These are phyloP conservation scores for Empis livida DNA, from an alignment of 2,888 invertebrate species.

Conservation along the genomic window DNA sequence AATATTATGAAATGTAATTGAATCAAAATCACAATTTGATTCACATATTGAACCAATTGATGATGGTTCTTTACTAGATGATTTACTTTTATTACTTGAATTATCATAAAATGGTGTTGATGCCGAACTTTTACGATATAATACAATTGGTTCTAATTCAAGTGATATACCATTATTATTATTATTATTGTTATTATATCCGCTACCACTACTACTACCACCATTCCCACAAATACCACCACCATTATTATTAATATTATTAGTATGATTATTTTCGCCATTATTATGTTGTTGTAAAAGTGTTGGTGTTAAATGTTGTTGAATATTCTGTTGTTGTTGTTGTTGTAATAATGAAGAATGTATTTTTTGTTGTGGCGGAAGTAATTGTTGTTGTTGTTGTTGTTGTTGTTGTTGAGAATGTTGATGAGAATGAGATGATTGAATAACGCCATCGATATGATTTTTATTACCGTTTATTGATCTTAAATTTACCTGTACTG, in stretches of 20 bases:
- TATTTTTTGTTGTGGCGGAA: constrained; percentile 10
- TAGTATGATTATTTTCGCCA: neutral
- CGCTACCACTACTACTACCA: constrained; percentile 12
- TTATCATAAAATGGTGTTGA: constrained; percentile 28
- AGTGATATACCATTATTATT: constrained; percentile 15
- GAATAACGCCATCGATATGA: neutral
- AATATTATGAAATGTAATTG: constrained; percentile 30
- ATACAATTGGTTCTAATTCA: constrained; percentile 23
- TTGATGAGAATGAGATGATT: constrained; percentile 10
- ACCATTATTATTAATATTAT: too few relatives aligned
- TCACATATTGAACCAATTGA: constrained; percentile 17
- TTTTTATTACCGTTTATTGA: too few relatives aligned
- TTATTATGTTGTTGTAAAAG: constrained; percentile 10
- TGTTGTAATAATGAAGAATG: constrained; percentile 9
- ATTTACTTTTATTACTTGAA: constrained; percentile 28
- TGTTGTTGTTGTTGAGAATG: constrained; percentile 12
- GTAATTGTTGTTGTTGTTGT: constrained; percentile 13
- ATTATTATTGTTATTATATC: constrained; percentile 6
- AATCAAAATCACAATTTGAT: constrained; percentile 24
- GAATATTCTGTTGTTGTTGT: constrained; percentile 6
- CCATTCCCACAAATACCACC: constrained; percentile 7
- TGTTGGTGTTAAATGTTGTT: constrained; percentile 4
- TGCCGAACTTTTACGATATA: constrained; percentile 27
- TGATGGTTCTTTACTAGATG: constrained; percentile 14
- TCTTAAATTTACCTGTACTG: constrained; percentile 39